These are phyloP conservation scores for Microcebus murinus DNA, from an alignment of 2,113 vertebrate species.

Conservation along the genomic window DNA sequence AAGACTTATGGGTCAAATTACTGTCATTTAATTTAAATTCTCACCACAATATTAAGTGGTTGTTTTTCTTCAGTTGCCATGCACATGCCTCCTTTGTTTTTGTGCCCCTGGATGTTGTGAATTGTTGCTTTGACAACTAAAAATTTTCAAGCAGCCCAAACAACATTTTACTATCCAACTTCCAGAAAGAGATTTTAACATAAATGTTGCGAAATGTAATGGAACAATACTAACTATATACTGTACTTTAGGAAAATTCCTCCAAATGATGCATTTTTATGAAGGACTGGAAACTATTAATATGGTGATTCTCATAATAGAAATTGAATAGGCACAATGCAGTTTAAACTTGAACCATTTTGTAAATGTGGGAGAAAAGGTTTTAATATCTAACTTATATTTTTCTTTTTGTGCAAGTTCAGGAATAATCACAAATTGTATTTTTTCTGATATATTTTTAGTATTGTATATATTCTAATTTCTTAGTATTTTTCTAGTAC, in stretches of 20 bases:
- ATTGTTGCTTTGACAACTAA: constrained; percentile 39
- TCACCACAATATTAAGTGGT: not conserved
- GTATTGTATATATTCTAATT: constrained; percentile 36
- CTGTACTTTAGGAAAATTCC: constrained; percentile 13
- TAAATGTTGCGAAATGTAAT: constrained; percentile 18
- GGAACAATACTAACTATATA: not conserved
- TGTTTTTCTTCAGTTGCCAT: not conserved
- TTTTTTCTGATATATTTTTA: not conserved
- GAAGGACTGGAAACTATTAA: not conserved
- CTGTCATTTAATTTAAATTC: constrained; percentile 55
- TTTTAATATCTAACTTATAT: not conserved
- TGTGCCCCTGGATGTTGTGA: not conserved
- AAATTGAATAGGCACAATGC: not conserved
- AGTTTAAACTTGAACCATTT: not conserved
- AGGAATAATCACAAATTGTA: constrained; percentile 6
- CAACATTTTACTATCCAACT: not conserved
- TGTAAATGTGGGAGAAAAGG: not conserved
- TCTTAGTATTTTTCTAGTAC: constrained; percentile 24
- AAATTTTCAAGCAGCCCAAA: not conserved
- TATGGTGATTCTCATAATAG: not conserved
- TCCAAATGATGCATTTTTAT: constrained; percentile 12
- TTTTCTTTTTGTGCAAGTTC: not conserved
- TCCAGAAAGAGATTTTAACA: not conserved
- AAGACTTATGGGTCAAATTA: constrained; percentile 32
- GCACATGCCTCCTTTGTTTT: not conserved